These are phyloP conservation scores for Fistularia commersonii DNA, from an alignment of 2,797 vertebrate species.

Conservation along the genomic window DNA sequence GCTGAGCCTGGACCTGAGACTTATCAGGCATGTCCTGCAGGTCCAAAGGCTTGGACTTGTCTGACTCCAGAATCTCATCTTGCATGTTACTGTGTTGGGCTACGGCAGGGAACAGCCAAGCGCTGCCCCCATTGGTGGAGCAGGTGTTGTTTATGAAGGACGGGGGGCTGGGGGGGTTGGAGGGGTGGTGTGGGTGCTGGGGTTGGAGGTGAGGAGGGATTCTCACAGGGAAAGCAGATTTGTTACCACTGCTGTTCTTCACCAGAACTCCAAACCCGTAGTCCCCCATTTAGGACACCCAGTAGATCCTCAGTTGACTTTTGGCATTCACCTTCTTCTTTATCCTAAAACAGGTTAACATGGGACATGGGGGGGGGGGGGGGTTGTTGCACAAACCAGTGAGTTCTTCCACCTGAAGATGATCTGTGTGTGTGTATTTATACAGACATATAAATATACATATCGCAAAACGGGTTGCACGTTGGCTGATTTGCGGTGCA, in stretches of 20 bases:
- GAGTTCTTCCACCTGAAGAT: constrained; percentile 41
- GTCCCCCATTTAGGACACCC: constrained; percentile 97
- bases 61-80: constrained; percentile 98
- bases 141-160: constrained; percentile 96
- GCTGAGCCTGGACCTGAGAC: constrained; percentile 86
- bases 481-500: constrained; percentile 68
- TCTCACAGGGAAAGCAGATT: constrained; percentile 97
- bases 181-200: constrained; percentile 90
- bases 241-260: constrained; percentile 97
- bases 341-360: constrained; percentile 40
- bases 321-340: constrained; percentile 65
- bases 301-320: constrained; percentile 65
- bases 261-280: constrained; percentile 99
- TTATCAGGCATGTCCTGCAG: constrained; percentile 83
- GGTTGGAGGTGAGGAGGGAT: constrained; percentile 98
- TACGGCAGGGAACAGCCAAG: constrained; percentile 96
- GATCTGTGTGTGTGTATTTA: constrained; percentile 22
- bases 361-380: neutral
- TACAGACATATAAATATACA: neutral
- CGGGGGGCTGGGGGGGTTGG: constrained; percentile 87
- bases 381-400: constrained; percentile 18
- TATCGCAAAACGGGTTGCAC: constrained; percentile 49
- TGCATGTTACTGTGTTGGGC: constrained; percentile 96
- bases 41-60: constrained; percentile 89
- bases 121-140: constrained; percentile 93